Conservation (phyloP, 2,797 vertebrate species). For the Phrynocephalus forsythii region DNA sequence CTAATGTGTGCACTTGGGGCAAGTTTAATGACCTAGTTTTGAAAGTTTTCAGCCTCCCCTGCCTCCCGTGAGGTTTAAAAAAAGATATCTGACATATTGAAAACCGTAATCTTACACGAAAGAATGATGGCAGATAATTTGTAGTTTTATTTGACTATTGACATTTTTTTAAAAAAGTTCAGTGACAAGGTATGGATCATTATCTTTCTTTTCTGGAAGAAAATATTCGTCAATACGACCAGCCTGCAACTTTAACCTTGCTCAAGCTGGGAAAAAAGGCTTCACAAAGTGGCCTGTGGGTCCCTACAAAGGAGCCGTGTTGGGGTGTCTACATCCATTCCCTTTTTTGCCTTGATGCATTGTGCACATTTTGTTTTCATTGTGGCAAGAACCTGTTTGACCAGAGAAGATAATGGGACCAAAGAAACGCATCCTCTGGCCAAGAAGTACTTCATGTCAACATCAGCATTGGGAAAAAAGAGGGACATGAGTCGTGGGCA, state of each 20-base stretch:
- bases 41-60: background rate
- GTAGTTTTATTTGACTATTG: constrained; percentile 32
- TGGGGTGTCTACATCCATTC: background rate
- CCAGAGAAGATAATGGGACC: background rate
- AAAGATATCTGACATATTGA: constrained; percentile 2
- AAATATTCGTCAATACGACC: background rate
- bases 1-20: constrained; percentile 9
- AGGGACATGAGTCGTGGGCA: too few relatives aligned
- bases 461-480: background rate
- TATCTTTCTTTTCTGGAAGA: constrained; percentile 20
- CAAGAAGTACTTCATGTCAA: background rate
- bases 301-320: background rate
- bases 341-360: background rate
- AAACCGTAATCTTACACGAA: constrained; percentile 27
- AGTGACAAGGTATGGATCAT: background rate
- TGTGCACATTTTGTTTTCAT: background rate
- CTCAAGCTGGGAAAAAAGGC: too few relatives aligned
- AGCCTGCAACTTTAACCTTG: background rate
- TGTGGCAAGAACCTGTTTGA: background rate
- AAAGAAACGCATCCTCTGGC: background rate
- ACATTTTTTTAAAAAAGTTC: background rate
- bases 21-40: constrained; percentile 5
- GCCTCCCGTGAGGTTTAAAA: background rate
- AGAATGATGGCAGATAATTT: constrained; percentile 7
- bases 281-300: background rate